These are phyloP conservation scores for Mythimna vitellina DNA, from an alignment of 2,888 invertebrate genomes.

Conservation along the genomic window DNA sequence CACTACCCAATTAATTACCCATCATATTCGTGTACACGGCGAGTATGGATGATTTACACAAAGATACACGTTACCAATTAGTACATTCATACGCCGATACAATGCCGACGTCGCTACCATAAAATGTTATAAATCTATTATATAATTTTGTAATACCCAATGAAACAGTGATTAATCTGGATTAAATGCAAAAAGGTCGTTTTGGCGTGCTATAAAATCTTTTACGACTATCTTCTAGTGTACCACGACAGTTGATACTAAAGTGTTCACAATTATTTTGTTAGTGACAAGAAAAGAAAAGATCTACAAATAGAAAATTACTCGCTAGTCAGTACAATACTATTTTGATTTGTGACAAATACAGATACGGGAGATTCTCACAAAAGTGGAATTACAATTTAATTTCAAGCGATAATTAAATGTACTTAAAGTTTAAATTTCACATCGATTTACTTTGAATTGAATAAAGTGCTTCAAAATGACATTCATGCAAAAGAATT, in stretches of 20 bases:
- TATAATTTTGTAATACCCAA: slow-evolving; percentile 71
- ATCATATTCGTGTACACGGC: slow-evolving; percentile 84
- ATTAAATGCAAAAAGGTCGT: slow-evolving; percentile 80
- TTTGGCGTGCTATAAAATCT: slow-evolving; percentile 82
- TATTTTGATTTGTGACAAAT: slow-evolving; percentile 72
- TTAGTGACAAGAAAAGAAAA: slow-evolving; percentile 69
- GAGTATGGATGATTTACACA: slow-evolving; percentile 84
- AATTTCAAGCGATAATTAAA: slow-evolving; percentile 61
- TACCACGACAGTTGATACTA: slow-evolving; percentile 67
- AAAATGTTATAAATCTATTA: slow-evolving; percentile 71
- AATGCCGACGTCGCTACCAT: slow-evolving; percentile 70
- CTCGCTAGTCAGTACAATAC: slow-evolving; percentile 80
- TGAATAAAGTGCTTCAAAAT: slow-evolving; percentile 48
- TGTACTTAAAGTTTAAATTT: slow-evolving; percentile 47
- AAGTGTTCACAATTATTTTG: slow-evolving; percentile 67
- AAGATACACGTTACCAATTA: slow-evolving; percentile 77
- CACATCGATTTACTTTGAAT: slow-evolving; percentile 54
- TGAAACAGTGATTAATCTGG: slow-evolving; percentile 76
- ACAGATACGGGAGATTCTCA: slow-evolving; percentile 53
- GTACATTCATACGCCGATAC: slow-evolving; percentile 73
- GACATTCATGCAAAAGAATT: slow-evolving; percentile 55
- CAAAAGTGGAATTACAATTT: slow-evolving; percentile 57
- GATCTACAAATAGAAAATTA: slow-evolving; percentile 75
- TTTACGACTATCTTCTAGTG: slow-evolving; percentile 75
- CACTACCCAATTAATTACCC: slow-evolving; percentile 87